Percentiles rank a stretch among this genome's conserved stretches.
These are phyloP conservation scores for Phlogophora meticulosa DNA, from an alignment of 2,888 invertebrate genomes.

Conservation along the genomic window DNA sequence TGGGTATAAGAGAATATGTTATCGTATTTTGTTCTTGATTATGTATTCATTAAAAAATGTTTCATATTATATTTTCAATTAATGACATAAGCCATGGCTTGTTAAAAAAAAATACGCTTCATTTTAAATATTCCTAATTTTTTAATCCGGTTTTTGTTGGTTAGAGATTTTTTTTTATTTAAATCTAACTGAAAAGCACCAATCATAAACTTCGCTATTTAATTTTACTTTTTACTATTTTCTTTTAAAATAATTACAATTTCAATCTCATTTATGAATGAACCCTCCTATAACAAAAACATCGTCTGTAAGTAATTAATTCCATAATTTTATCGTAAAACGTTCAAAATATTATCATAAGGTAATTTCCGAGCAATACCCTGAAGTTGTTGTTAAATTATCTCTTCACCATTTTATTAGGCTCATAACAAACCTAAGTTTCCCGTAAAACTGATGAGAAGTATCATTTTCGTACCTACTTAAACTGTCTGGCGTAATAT, in stretches of 20 bases:
- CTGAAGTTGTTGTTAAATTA: constrained; percentile 14
- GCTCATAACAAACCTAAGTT: constrained; percentile 31
- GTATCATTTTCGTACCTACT: constrained; percentile 18
- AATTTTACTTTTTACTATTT: too few species aligned
- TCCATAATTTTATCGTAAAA: not conserved
- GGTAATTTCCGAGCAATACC: not conserved
- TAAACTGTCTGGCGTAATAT: constrained; percentile 7
- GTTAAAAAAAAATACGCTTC: too few species aligned
- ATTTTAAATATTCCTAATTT: too few species aligned
- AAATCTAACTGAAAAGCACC: too few species aligned
- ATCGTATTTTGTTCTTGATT: too few species aligned
- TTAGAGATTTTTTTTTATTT: too few species aligned
- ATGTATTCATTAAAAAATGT: not conserved
- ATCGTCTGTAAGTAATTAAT: not conserved
- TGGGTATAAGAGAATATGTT: not conserved
- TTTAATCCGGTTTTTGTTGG: too few species aligned
- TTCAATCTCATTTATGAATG: not conserved
- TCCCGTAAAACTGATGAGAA: constrained; percentile 21
- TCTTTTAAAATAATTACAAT: too few species aligned
- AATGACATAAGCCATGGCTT: too few species aligned
- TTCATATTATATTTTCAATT: too few species aligned
- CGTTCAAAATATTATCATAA: constrained; percentile 10
- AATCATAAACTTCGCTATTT: too few species aligned
- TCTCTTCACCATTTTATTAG: constrained; percentile 29
- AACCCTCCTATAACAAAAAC: not conserved